Percentiles rank a stretch among this genome's conserved stretches.
Evolutionary conservation across 2,888 invertebrate genomes (phyloP).

Genomic region (Neoaliturus tenellus): DNA sequence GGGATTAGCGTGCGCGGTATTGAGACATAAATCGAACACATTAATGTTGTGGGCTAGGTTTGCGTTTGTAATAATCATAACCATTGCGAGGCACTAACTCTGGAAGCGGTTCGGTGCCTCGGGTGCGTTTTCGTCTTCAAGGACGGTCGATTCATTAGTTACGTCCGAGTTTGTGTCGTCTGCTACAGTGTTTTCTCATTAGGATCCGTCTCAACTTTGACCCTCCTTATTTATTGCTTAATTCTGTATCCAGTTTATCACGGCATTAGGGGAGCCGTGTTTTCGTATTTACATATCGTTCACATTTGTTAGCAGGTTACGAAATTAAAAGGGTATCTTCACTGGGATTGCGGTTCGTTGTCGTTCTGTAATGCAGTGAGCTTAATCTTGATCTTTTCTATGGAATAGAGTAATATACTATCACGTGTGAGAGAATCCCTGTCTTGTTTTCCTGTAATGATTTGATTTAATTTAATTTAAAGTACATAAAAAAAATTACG

Average conservation of each 20-base stretch:
- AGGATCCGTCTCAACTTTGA: background rate
- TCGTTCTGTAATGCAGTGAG: background rate
- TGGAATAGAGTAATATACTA: too few relatives aligned
- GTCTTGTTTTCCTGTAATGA: too few relatives aligned
- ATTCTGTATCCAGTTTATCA: background rate
- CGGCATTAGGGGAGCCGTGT: background rate
- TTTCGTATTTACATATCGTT: background rate
- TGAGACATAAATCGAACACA: background rate
- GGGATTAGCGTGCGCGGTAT: constrained; percentile 13
- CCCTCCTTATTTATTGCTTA: background rate
- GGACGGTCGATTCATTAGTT: background rate
- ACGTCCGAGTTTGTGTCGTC: background rate
- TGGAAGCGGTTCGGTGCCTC: background rate
- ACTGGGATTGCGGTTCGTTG: background rate
- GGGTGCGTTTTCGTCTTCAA: background rate
- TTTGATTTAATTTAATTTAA: too few relatives aligned
- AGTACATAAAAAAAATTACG: too few relatives aligned
- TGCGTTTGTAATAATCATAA: background rate
- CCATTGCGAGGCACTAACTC: background rate
- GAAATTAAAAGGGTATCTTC: background rate
- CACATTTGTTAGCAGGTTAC: background rate
- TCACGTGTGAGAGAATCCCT: too few relatives aligned
- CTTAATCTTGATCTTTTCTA: background rate
- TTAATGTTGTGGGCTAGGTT: background rate
- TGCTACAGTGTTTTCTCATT: constrained; percentile 4